Base-by-base conservation (phyloP, 2,113 vertebrate genomes). In the Rhea americana region DNA sequence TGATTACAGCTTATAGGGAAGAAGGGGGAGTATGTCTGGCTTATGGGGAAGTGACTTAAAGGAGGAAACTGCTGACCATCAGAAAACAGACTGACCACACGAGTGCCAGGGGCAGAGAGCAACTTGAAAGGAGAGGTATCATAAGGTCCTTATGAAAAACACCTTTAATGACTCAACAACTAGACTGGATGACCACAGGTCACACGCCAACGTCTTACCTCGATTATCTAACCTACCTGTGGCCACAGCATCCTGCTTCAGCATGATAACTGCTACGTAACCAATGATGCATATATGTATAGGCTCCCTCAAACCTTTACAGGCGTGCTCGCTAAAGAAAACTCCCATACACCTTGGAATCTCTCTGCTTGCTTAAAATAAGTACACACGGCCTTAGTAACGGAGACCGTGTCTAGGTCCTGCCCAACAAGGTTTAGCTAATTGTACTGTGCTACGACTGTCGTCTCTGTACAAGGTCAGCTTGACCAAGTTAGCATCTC, bases 1-100 rank as follows among this genome's bases (percentile, higher is more conserved):
- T 91, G 92, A 96, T 86, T 91, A 72, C 61, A 89, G 88, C 83
- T 91, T 67, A 58, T 68, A 74, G 48, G 55, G 28, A 58, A 90
- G 58, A 85, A 82, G 80, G 73, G 65, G 63, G 62, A 37, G 11
- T 28, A 91, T 92, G 82, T 70, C 61, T 93, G 43, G 68, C 7
- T 78, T 91, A 75, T 84, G 47, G 35, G 70, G 65, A 82, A 86
- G 39, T 0, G 0, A 41, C 30, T 76, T 78, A n/a, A 45, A 9
- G 16, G 5, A 91, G 45, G 24, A 88, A 83, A 91, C 83, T 76
- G 11, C 24, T 5, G 6, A 91, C 83, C 37, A 28, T 41, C 56
- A 51, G 78, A 82, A 84, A 92, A 62, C 3, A 0, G 11, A 43
- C 15, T 25, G 76, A 81, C 80, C 68, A 88, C 1, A 20, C 17